phyloP scores from a whole-genome alignment of 2,888 invertebrate species.

The Liposcelis brunnea region DNA sequence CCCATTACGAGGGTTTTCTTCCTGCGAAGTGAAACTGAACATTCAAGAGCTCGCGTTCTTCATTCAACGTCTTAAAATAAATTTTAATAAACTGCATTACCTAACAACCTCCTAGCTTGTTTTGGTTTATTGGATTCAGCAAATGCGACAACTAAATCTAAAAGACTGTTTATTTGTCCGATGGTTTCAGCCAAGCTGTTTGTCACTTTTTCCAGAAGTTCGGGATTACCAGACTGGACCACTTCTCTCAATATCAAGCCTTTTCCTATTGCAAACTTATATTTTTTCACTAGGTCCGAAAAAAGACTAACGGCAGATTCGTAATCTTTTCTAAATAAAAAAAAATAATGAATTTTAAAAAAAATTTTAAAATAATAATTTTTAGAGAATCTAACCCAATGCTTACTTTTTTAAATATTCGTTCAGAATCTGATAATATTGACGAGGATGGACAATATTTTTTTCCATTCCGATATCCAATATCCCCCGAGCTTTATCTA shows the following conservation, averaged over 20 bases:
- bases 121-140: constrained; percentile 61
- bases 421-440: background rate
- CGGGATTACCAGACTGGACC: constrained; percentile 58
- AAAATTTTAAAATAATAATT: constrained; percentile 2
- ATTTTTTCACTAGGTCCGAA: constrained; percentile 46
- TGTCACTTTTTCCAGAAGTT: constrained; percentile 61
- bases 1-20: no score
- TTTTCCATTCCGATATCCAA: no score
- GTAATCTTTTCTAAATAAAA: constrained; percentile 40
- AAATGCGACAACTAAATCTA: constrained; percentile 67
- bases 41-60: background rate
- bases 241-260: constrained; percentile 51
- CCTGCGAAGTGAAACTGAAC: no score
- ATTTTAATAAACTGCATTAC: background rate
- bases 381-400: constrained; percentile 5
- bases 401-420: background rate
- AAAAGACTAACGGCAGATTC: constrained; percentile 51
- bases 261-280: constrained; percentile 58
- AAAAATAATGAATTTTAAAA: constrained; percentile 4
- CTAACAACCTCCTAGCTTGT: constrained; percentile 63
- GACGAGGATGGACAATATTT: no score
- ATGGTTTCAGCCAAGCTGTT: constrained; percentile 60
- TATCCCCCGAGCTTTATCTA: no score
- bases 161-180: constrained; percentile 69
- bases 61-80: background rate